Base-by-base conservation (phyloP, 2,113 vertebrate species). In the Elanus axillaris region DNA sequence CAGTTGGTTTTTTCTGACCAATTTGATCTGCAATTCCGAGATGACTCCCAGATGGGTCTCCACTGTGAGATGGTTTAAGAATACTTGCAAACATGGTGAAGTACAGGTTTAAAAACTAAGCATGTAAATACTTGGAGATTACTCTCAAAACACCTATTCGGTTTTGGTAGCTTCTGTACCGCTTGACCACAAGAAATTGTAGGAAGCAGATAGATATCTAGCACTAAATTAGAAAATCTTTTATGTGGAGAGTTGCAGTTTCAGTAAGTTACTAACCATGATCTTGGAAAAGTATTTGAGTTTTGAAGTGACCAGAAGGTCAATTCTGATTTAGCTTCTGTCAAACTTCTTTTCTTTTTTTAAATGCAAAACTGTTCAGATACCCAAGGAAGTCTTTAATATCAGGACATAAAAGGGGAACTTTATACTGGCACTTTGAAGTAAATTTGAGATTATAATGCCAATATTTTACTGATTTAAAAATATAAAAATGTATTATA, bases 321-420 rank as follows among this genome's bases (percentile, higher is more conserved):
- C 81, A 58, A 3, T 36, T 82, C 60, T 87, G 88, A 58, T 92
- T 79, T 76, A 79, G 34, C 47, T 86, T 80, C 43, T 21, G 27
- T 78, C 60, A 59, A 16, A 88, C 63, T 63, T 52, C n/a, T 76
- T 81, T 84, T 72, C 69, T 69, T 72, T 93, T 93, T 92, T 93
- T 48, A 93, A 88, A 94, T 96, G 92, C 87, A 82, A 69, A 96
- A 69, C 19, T 53, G 16, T 55, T 85, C 86, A 85, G 38, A 69
- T 81, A 66, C 21, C 43, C 19, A 26, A 73, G 63, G 81, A 94
- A 82, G 81, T n/a, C 73, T 94, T 88, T 91, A 93, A 86, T 74
- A 91, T 90, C 86, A 75, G 74, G 48, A 88, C 72, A 90, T 91
- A 93, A 92, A 95, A 82, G 63, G 43, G 81, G 80, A 96, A 85